These are phyloP conservation scores for Heterochromis multidens DNA, from an alignment of 2,113 vertebrate species.

Conservation along the genomic window DNA sequence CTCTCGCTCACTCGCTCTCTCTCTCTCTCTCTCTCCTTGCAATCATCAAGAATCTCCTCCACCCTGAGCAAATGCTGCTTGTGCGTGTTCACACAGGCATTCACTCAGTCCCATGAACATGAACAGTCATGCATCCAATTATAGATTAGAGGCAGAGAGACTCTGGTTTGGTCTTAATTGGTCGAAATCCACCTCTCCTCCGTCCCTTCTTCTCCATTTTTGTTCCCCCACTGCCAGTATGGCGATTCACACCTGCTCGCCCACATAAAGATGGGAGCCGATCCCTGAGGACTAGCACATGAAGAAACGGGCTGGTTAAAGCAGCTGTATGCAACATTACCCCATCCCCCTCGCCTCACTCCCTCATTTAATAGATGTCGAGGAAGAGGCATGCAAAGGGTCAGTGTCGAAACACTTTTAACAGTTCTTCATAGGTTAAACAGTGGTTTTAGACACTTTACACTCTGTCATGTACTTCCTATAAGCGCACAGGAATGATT, in stretches of 20 bases:
- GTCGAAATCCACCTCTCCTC: neutral
- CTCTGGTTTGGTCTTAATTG: slow-evolving; percentile 30
- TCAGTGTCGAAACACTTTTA: neutral
- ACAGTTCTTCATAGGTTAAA: neutral
- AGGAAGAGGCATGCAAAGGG: neutral
- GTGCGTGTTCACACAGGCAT: neutral
- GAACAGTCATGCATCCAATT: slow-evolving; percentile 14
- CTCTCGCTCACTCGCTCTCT: neutral
- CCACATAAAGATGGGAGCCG: slow-evolving; percentile 10
- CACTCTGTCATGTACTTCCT: neutral
- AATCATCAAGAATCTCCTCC: slow-evolving; percentile 26
- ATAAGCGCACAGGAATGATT: slow-evolving; percentile 27
- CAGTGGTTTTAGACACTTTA: neutral
- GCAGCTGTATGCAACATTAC: neutral
- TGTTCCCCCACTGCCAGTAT: neutral
- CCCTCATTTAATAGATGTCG: neutral
- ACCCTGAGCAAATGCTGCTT: neutral
- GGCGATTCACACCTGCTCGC: slow-evolving; percentile 36
- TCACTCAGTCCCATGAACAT: neutral
- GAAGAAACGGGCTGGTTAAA: slow-evolving; percentile 20
- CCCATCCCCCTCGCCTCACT: neutral
- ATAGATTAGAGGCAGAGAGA: neutral
- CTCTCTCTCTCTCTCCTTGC: neutral
- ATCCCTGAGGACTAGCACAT: neutral
- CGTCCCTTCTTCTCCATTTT: neutral